These are phyloP conservation scores for Rhodophaea formosa DNA, from an alignment of 2,888 invertebrate species.

Conservation along the genomic window DNA sequence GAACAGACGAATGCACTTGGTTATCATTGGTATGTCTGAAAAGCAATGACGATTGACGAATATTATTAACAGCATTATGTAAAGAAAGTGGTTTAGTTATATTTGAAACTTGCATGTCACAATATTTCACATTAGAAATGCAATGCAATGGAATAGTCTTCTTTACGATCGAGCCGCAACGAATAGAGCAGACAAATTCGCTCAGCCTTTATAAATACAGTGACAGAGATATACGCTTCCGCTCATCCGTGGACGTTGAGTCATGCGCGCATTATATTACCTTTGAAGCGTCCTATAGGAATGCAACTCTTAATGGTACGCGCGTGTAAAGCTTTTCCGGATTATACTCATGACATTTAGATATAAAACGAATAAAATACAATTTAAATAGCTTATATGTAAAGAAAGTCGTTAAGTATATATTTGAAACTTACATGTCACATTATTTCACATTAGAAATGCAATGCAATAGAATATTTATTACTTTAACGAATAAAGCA, in stretches of 20 bases:
- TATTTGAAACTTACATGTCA: no score
- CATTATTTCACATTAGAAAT: no score
- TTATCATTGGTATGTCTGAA: no score
- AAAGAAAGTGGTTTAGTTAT: no score
- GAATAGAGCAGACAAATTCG: conserved; percentile 8
- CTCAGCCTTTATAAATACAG: conserved; percentile 7
- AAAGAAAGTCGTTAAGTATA: no score
- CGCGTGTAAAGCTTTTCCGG: neutral
- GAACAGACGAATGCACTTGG: no score
- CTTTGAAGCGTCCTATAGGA: conserved; percentile 8
- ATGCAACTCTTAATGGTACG: neutral
- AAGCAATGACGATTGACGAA: no score
- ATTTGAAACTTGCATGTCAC: no score
- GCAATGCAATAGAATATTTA: neutral
- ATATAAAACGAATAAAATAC: neutral
- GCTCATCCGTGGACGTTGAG: conserved; percentile 1
- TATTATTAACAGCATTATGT: no score
- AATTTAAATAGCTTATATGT: no score
- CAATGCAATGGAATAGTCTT: neutral
- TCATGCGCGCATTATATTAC: conserved; percentile 4
- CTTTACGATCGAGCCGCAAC: neutral
- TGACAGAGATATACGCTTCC: conserved; percentile 10
- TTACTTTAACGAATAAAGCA: conserved; percentile 2
- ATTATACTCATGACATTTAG: neutral
- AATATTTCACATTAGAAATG: no score